A percentile compares a stretch with the other conserved stretches of the same genome.
phyloP scores from a whole-genome alignment of 2,888 invertebrate species.

The Apodemia zela region DNA sequence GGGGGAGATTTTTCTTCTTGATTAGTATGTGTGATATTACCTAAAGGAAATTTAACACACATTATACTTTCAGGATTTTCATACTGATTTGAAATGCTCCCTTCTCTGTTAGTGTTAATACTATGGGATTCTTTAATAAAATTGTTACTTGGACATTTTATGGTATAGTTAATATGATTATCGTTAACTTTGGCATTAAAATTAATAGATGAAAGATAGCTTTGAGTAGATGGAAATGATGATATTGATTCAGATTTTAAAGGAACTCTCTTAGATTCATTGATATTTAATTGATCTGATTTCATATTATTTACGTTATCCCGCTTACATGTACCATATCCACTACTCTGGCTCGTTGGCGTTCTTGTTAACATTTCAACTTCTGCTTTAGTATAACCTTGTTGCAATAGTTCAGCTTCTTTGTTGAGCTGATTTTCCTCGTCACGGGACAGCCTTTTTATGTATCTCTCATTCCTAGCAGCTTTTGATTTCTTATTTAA shows the following conservation, averaged over 20 bases:
- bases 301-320: constrained; percentile 71
- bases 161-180: constrained; percentile 75
- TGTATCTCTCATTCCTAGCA: constrained; percentile 90
- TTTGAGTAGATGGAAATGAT: constrained; percentile 75
- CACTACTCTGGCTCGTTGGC: constrained; percentile 74
- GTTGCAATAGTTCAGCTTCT: constrained; percentile 75
- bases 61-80: constrained; percentile 67
- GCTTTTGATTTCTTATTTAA: constrained; percentile 84
- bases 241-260: constrained; percentile 74
- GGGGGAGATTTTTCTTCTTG: constrained; percentile 82
- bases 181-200: constrained; percentile 79
- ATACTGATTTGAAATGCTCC: constrained; percentile 56
- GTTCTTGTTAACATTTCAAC: constrained; percentile 78
- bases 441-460: constrained; percentile 86
- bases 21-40: constrained; percentile 64
- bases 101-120: constrained; percentile 60
- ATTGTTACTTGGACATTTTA: constrained; percentile 62
- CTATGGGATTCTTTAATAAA: constrained; percentile 59
- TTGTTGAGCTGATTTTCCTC: constrained; percentile 81
- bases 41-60: constrained; percentile 75
- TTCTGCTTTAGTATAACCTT: constrained; percentile 74
- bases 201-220: constrained; percentile 76
- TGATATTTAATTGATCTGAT: constrained; percentile 51
- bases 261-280: constrained; percentile 56
- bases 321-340: constrained; percentile 70